Evolutionary conservation across 2,888 invertebrate species (phyloP).

Genomic region (Junonia oenone): DNA sequence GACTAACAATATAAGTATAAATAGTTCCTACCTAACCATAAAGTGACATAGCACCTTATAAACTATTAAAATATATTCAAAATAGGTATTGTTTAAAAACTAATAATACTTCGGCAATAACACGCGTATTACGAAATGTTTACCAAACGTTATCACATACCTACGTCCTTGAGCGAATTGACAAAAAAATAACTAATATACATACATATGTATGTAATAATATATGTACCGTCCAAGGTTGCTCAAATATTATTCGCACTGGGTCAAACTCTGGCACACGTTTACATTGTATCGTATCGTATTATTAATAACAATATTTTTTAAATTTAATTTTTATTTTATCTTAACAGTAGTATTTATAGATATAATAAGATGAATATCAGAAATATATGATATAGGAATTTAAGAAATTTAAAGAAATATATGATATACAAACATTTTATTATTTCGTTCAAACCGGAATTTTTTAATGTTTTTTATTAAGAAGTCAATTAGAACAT

Average conservation of each 20-base stretch:
- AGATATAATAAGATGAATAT: too few species aligned
- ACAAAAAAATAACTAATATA: slow-evolving; percentile 21
- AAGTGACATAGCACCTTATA: too few species aligned
- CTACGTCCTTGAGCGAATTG: slow-evolving; percentile 13
- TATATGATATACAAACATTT: too few species aligned
- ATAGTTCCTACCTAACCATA: too few species aligned
- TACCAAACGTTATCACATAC: slow-evolving; percentile 3
- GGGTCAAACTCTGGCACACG: background rate
- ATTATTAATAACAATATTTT: background rate
- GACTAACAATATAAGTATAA: too few species aligned
- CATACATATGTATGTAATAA: too few species aligned
- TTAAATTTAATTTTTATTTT: background rate
- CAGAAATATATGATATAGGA: too few species aligned
- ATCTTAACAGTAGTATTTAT: too few species aligned
- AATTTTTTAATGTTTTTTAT: too few species aligned
- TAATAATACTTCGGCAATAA: background rate
- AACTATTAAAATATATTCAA: background rate
- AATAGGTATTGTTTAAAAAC: background rate
- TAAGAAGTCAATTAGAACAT: too few species aligned
- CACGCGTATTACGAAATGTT: slow-evolving; percentile 1
- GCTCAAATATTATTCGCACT: background rate
- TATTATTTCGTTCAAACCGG: too few species aligned
- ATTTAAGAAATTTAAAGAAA: too few species aligned
- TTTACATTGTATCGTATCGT: background rate
- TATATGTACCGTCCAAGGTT: slow-evolving; percentile 13